Evolutionary conservation across 2,113 vertebrate genomes (phyloP).

Genomic region (Phrynosoma blainvillii): DNA sequence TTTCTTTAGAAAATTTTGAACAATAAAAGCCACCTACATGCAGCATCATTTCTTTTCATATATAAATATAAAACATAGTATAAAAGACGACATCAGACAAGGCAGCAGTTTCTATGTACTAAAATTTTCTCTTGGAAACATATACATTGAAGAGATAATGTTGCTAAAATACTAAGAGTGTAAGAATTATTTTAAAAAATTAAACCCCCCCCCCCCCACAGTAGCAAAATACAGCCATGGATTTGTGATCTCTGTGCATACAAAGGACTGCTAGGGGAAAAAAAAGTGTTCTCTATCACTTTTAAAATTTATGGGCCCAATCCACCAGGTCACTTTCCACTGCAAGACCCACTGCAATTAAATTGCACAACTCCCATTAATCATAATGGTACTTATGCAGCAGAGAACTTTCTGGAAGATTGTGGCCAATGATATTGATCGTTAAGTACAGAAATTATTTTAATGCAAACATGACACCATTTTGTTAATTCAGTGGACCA

Average conservation of each 20-base stretch:
- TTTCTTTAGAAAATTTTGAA: conserved; percentile 75
- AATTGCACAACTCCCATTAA: background rate
- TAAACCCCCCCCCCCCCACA: conserved; percentile 50
- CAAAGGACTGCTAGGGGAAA: conserved; percentile 10
- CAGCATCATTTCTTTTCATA: conserved; percentile 63
- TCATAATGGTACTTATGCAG: background rate
- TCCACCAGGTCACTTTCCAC: background rate
- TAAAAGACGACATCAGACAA: conserved; percentile 63
- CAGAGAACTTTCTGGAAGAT: background rate
- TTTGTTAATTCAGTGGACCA: conserved; percentile 8
- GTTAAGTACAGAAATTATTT: conserved; percentile 4
- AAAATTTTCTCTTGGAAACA: conserved; percentile 51
- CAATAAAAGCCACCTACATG: conserved; percentile 71
- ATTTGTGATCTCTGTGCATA: conserved; percentile 16
- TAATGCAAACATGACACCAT: conserved; percentile 19
- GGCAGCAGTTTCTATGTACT: conserved; percentile 51
- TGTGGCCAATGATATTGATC: conserved; percentile 5
- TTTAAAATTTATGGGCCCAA: conserved; percentile 6
- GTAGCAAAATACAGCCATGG: conserved; percentile 46
- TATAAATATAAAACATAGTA: conserved; percentile 67
- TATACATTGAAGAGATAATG: conserved; percentile 31
- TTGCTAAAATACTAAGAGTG: conserved; percentile 35
- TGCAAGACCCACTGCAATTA: background rate
- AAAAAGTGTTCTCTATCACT: background rate
- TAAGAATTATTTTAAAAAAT: conserved; percentile 50